Conservation (phyloP, 2,888 invertebrate species). For the Ommatoiulus sabulosus region DNA sequence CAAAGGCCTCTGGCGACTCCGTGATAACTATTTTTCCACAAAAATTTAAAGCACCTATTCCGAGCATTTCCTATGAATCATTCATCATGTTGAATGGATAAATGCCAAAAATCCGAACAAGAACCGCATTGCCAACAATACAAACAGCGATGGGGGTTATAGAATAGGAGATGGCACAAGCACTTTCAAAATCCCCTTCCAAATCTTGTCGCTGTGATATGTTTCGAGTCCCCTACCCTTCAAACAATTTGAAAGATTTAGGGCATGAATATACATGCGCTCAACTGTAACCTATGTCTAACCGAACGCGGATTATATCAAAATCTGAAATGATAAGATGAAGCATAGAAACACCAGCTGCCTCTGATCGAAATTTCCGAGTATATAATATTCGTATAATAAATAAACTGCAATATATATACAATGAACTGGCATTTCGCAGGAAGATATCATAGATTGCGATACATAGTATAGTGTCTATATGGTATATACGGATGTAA, state of each 20-base stretch:
- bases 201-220: not conserved
- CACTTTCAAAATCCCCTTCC: not conserved
- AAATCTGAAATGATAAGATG: not conserved
- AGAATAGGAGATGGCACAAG: not conserved
- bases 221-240: not conserved
- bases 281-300: constrained; percentile 1
- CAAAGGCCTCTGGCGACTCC: constrained; percentile 8
- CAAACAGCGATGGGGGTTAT: not conserved
- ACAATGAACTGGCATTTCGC: too few species aligned
- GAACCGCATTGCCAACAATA: constrained; percentile 19
- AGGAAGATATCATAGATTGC: too few species aligned
- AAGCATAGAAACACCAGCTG: not conserved
- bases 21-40: constrained; percentile 44
- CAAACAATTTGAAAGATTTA: constrained; percentile 27
- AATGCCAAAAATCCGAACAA: constrained; percentile 20
- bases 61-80: constrained; percentile 14
- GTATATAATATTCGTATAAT: not conserved
- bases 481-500: too few species aligned
- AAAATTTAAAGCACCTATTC: not conserved
- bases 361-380: not conserved
- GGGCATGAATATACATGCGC: constrained; percentile 22
- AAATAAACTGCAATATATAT: not conserved
- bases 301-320: not conserved
- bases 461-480: too few species aligned
- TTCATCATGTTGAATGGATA: constrained; percentile 28